Base-by-base conservation (phyloP, 2,113 vertebrate genomes). In the Paramisgurnus dabryanus region DNA sequence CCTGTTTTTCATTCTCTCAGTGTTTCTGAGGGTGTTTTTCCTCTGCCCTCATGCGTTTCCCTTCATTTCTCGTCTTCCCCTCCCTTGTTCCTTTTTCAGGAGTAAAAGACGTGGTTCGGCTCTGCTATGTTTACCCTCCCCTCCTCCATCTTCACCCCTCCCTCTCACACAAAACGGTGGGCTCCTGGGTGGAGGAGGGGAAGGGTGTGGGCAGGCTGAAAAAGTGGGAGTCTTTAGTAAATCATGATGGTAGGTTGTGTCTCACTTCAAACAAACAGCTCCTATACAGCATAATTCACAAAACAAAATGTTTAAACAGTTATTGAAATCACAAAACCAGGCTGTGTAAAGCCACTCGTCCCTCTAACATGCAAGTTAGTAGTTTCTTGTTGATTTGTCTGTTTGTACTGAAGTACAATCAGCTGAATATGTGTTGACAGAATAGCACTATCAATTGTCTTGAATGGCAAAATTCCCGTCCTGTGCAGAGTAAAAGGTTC, bases 91-190 rank as follows among this genome's bases (percentile, higher is more conserved):
- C 86, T 78, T 88, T 87, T 83, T 86, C 79, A 57, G 77, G 69
- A 86, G 87, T 86, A 90, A 91, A 90, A 91, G 89, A 91, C 88
- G 88, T 89, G 85, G 88, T 87, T 90, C 86, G 82, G 87, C 86
- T 86, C 85, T 87, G 86, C 86, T 90, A 83, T 88, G 88, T 88
- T 90, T 88, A 87, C 70, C 91, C 88, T 88, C 88, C 90, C 90
- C 91, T 81, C 82, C 82, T 63, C 82, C 85, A 53, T 64, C 76
- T 78, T 80, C 60, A 72, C 78, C 76, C 84, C 84, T 89, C 85
- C 80, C 47, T 86, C 67, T 84, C 70, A 70, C 76, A 55, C 72
- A 65, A 79, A 83, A 82, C 85, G 83, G 88, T 84, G 63, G 80
- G 41, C 82, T 89, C 82, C 83, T 81, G 82, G 55, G 40, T 61